A percentile compares a stretch with the other conserved stretches of the same genome.
phyloP scores from a whole-genome alignment of 1,140 invertebrate species.

The Calycopis cecrops region DNA sequence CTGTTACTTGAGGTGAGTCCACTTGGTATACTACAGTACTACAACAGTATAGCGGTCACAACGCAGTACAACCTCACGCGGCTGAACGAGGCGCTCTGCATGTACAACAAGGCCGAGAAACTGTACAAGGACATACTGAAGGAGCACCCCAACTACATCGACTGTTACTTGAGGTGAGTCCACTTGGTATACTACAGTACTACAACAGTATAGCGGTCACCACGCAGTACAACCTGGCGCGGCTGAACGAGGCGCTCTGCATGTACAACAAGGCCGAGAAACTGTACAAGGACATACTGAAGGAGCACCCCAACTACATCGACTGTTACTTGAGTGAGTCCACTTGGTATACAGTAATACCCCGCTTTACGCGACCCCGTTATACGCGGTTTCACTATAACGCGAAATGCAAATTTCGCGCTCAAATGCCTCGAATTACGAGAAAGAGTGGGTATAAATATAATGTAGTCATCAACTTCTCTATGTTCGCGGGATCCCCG shows the following conservation, averaged over 20 bases:
- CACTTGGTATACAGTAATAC: not conserved
- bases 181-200: slow-evolving; percentile 78
- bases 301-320: slow-evolving; percentile 98
- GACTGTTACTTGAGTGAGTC: slow-evolving; percentile 88
- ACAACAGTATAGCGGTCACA: slow-evolving; percentile 96
- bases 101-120: slow-evolving; percentile 97
- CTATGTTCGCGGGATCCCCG: too few species aligned
- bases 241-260: slow-evolving; percentile 94
- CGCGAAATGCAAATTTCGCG: too few species aligned
- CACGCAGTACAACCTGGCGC: slow-evolving; percentile 96
- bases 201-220: slow-evolving; percentile 98
- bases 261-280: slow-evolving; percentile 97
- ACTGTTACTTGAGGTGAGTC: slow-evolving; percentile 87
- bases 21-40: slow-evolving; percentile 82
- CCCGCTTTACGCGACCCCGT: too few species aligned
- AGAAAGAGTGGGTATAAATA: too few species aligned
- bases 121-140: slow-evolving; percentile 97
- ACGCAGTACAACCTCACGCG: slow-evolving; percentile 97
- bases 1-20: slow-evolving; percentile 84
- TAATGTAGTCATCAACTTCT: not conserved
- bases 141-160: slow-evolving; percentile 99
- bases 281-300: slow-evolving; percentile 97
- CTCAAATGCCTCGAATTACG: too few species aligned
- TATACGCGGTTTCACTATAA: too few species aligned
- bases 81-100: slow-evolving; percentile 93